Evolutionary conservation across 2,113 vertebrate genomes (phyloP).

Genomic region (Neofelis nebulosa): DNA sequence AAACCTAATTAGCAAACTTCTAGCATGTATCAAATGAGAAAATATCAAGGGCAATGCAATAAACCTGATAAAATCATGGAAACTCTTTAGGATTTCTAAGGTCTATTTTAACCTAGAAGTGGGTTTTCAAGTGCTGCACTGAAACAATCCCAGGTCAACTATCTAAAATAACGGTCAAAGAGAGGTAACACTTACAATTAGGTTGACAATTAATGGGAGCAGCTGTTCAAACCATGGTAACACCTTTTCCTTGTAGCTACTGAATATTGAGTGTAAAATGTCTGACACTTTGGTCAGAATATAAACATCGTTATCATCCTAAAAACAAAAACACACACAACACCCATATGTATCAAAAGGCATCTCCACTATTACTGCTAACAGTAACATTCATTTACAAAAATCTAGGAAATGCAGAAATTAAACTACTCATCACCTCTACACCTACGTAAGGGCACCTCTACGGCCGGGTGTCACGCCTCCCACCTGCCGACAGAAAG

Average conservation of each 20-base stretch:
- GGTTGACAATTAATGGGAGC: conserved; percentile 95
- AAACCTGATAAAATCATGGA: neutral
- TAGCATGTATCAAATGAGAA: neutral
- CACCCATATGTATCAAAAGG: neutral
- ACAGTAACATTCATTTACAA: neutral
- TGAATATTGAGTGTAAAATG: conserved; percentile 98
- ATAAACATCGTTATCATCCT: conserved; percentile 99
- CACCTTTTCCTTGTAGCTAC: conserved; percentile 97
- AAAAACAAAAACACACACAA: conserved; percentile 22
- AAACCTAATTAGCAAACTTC: neutral
- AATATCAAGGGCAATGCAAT: neutral
- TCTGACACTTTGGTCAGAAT: conserved; percentile 99
- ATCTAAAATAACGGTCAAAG: conserved; percentile 10
- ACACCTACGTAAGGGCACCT: neutral
- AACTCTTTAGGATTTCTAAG: neutral
- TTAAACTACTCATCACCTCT: neutral
- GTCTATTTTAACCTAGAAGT: neutral
- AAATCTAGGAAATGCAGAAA: neutral
- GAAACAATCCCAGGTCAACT: neutral
- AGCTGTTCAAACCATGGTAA: conserved; percentile 98
- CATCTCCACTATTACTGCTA: neutral
- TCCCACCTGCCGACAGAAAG: neutral
- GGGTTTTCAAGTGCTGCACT: neutral
- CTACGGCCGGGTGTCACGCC: fast-evolving
- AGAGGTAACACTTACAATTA: conserved; percentile 91